A percentile compares a stretch with the other conserved stretches of the same genome.
These are phyloP conservation scores for Melanotaenia duboulayi DNA, from an alignment of 2,113 vertebrate genomes.

Conservation along the genomic window DNA sequence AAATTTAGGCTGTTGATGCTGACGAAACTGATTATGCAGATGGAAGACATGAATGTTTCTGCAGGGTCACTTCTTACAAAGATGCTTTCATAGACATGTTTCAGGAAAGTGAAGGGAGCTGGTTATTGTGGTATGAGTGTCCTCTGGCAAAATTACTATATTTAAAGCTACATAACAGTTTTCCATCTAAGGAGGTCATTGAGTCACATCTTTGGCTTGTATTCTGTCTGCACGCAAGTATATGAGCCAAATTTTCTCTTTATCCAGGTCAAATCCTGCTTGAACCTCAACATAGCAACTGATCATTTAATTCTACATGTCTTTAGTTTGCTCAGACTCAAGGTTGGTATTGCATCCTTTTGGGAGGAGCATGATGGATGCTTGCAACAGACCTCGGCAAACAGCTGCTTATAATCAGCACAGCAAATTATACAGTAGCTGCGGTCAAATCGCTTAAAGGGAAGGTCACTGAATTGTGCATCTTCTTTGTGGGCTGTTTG, in stretches of 20 bases:
- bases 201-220: conserved; percentile 52
- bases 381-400: conserved; percentile 20
- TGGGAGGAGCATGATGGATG: not conserved
- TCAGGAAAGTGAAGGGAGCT: conserved; percentile 26
- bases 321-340: not conserved
- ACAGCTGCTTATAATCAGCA: conserved; percentile 25
- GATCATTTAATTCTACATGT: conserved; percentile 9
- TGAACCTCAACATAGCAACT: not conserved
- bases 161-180: conserved; percentile 38
- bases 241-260: conserved; percentile 16
- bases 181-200: conserved; percentile 31
- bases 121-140: conserved; percentile 18
- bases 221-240: conserved; percentile 10
- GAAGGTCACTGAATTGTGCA: conserved; percentile 62
- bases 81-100: conserved; percentile 5
- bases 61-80: conserved; percentile 14
- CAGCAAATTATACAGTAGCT: conserved; percentile 51
- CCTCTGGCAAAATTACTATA: conserved; percentile 43
- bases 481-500: conserved; percentile 43
- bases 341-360: conserved; percentile 19
- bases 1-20: conserved; percentile 18
- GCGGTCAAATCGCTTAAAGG: conserved; percentile 47
- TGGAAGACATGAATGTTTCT: not conserved
- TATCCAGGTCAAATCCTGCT: conserved; percentile 1
- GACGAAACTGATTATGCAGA: conserved; percentile 17